These are phyloP conservation scores for Acanthopagrus latus DNA, from an alignment of 2,797 vertebrate genomes.

Conservation along the genomic window DNA sequence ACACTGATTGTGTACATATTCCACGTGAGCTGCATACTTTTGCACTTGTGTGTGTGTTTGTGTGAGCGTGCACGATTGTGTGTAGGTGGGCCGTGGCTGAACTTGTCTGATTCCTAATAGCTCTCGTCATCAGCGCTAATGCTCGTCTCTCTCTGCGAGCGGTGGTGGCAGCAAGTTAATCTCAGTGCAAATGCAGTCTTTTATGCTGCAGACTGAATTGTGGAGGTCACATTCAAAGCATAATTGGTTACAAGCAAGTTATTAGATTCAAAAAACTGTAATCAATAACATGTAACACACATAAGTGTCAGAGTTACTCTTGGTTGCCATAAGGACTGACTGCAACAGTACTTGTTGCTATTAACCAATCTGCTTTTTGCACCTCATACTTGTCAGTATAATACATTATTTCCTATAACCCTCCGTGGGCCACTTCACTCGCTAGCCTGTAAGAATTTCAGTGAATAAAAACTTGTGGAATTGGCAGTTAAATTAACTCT, in stretches of 20 bases:
- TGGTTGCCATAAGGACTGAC: slow-evolving; percentile 1
- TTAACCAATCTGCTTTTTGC: slow-evolving; percentile 2
- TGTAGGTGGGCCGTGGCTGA: slow-evolving; percentile 4
- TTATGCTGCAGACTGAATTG: slow-evolving; percentile 8
- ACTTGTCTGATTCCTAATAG: slow-evolving; percentile 37
- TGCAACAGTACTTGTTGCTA: slow-evolving; percentile 1
- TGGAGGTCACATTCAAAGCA: slow-evolving; percentile 27
- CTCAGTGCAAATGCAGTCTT: slow-evolving; percentile 14
- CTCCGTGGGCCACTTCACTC: no score
- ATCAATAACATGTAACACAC: slow-evolving; percentile 13
- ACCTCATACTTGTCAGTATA: slow-evolving; percentile 7
- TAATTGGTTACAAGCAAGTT: slow-evolving; percentile 20
- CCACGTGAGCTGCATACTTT: slow-evolving; percentile 4
- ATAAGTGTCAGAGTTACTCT: background rate
- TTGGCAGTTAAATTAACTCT: background rate
- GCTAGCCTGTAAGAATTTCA: background rate
- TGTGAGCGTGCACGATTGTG: background rate
- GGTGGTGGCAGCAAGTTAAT: slow-evolving; percentile 20
- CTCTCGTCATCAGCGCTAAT: slow-evolving; percentile 35
- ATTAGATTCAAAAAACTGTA: slow-evolving; percentile 21
- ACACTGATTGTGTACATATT: slow-evolving; percentile 16
- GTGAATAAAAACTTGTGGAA: background rate
- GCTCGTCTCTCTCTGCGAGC: slow-evolving; percentile 15
- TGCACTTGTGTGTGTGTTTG: background rate
- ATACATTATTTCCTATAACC: background rate